phyloP scores from a whole-genome alignment of 1,140 invertebrate genomes.

The Metopolophium dirhodum region DNA sequence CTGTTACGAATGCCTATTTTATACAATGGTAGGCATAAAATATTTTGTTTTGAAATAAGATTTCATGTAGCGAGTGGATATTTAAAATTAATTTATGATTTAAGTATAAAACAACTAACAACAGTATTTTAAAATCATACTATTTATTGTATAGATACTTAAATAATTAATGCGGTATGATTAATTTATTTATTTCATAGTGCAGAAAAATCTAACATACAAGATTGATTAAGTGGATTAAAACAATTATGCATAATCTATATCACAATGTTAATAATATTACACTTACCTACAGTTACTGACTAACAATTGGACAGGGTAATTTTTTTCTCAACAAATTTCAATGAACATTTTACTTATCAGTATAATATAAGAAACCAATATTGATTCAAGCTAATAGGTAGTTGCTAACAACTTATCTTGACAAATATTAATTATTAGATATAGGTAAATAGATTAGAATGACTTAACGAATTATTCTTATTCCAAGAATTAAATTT shows the following conservation, averaged over 20 bases:
- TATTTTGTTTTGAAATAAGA: background rate
- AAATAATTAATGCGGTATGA: background rate
- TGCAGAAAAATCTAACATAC: background rate
- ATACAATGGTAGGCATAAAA: background rate
- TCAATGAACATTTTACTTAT: background rate
- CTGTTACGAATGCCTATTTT: background rate
- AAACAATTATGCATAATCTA: constrained; percentile 8
- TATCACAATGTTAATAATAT: constrained; percentile 2
- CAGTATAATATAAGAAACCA: background rate
- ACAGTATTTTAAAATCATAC: background rate
- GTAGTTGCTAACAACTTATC: background rate
- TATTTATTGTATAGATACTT: background rate
- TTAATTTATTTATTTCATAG: background rate
- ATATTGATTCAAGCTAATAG: background rate
- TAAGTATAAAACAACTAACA: background rate
- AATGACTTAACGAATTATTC: too few relatives aligned
- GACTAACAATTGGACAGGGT: background rate
- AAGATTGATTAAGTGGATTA: background rate
- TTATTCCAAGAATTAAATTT: too few relatives aligned
- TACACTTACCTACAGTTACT: background rate
- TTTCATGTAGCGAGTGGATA: background rate
- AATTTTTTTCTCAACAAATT: background rate
- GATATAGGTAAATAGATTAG: background rate
- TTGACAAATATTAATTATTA: constrained; percentile 3
- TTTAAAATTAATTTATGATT: background rate